These are phyloP conservation scores for Cryptocephalus moraei DNA, from an alignment of 2,888 invertebrate species.

Conservation along the genomic window DNA sequence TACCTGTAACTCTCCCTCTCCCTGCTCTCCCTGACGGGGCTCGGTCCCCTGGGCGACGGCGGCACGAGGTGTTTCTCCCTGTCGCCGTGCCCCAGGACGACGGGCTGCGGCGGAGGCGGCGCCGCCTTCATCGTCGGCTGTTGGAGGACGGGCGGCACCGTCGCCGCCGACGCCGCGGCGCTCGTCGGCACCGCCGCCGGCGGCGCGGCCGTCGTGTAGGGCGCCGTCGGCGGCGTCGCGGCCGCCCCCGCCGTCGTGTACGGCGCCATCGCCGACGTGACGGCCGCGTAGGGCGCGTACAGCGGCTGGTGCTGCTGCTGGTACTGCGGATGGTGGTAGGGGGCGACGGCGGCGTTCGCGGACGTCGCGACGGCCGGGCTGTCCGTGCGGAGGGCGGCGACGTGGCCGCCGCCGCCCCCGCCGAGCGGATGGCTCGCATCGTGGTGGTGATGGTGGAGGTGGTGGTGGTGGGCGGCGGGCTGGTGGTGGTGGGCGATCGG, in stretches of 20 bases:
- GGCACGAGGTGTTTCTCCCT: conserved; percentile 28
- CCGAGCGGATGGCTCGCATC: conserved; percentile 25
- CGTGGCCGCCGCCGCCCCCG: no score
- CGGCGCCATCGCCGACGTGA: conserved; percentile 41
- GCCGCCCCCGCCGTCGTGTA: conserved; percentile 1
- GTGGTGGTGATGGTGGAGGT: conserved; percentile 16
- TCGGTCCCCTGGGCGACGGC: conserved; percentile 65
- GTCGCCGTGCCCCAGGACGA: conserved; percentile 5
- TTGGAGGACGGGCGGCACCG: conserved; percentile 6
- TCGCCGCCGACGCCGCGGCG: conserved; percentile 6
- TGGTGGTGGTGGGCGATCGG: conserved; percentile 32
- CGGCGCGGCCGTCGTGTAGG: conserved; percentile 1
- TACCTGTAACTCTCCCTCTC: conserved; percentile 84
- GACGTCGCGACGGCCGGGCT: conserved; percentile 46
- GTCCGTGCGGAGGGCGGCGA: conserved; percentile 37
- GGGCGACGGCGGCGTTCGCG: conserved; percentile 38
- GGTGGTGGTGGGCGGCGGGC: conserved; percentile 8
- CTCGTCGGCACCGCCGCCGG: conserved; percentile 9
- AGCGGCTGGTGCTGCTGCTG: conserved; percentile 52
- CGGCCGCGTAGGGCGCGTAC: conserved; percentile 73
- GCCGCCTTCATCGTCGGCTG: neutral
- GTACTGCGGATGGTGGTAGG: conserved; percentile 31
- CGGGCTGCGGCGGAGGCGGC: conserved; percentile 2
- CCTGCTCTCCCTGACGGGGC: conserved; percentile 50
- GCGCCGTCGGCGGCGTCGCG: neutral